Evolutionary conservation across 2,113 vertebrate species (phyloP).

Genomic region (Myodes glareolus): DNA sequence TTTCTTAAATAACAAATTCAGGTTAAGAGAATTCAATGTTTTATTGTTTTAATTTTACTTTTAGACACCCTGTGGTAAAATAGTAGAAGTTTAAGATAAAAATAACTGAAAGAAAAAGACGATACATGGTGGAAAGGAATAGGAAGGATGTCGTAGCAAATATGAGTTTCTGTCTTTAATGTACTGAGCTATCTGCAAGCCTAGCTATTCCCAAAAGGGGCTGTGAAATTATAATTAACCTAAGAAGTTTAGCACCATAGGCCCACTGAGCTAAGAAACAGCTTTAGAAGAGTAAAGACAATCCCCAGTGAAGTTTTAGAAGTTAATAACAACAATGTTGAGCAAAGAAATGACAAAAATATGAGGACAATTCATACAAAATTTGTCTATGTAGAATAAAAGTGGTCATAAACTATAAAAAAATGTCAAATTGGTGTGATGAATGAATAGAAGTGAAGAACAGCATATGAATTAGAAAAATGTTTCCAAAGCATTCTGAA

Average conservation of each 20-base stretch:
- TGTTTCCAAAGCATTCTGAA: not conserved
- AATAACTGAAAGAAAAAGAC: not conserved
- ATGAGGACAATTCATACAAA: not conserved
- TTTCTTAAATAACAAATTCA: not conserved
- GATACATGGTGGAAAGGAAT: not conserved
- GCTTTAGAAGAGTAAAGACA: not conserved
- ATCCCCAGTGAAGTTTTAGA: not conserved
- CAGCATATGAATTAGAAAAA: not conserved
- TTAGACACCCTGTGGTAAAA: not conserved
- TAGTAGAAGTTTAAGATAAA: not conserved
- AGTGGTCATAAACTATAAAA: not conserved
- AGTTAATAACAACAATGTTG: not conserved
- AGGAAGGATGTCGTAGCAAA: not conserved
- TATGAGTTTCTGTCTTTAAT: not conserved
- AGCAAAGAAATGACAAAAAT: not conserved
- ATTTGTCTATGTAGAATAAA: not conserved
- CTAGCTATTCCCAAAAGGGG: not conserved
- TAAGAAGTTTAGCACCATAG: not conserved
- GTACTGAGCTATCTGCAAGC: not conserved
- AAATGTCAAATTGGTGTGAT: not conserved
- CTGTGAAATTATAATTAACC: not conserved
- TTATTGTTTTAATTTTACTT: not conserved
- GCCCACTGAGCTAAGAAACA: not conserved
- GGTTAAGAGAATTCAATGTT: not conserved
- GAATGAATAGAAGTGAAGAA: not conserved